Evolutionary conservation across 1,140 invertebrate species (phyloP).

Genomic region (Galleria mellonella): DNA sequence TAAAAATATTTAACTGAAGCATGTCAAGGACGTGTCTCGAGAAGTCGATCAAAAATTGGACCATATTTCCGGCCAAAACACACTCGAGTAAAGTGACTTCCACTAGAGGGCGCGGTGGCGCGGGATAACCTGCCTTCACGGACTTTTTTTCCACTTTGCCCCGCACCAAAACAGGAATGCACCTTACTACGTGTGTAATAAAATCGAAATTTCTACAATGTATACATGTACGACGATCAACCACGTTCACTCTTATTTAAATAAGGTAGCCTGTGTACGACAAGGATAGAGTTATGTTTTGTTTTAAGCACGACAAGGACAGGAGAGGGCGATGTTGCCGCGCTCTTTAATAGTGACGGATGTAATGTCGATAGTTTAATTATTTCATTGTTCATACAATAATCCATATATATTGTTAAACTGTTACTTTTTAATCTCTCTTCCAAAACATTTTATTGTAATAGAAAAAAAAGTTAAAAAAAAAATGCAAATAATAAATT

Average conservation of each 20-base stretch:
- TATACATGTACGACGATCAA: slow-evolving; percentile 17
- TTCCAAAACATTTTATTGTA: too few species aligned
- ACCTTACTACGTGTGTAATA: slow-evolving; percentile 24
- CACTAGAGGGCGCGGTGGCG: slow-evolving; percentile 32
- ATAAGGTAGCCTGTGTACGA: slow-evolving; percentile 63
- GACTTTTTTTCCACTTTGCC: slow-evolving; percentile 37
- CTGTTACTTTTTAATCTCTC: too few species aligned
- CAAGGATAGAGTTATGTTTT: slow-evolving; percentile 26
- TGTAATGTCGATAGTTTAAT: slow-evolving; percentile 12
- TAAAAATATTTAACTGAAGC: neutral
- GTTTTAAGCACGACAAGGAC: slow-evolving; percentile 34
- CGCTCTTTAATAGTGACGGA: slow-evolving; percentile 42
- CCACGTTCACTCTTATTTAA: slow-evolving; percentile 65
- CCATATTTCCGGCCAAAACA: slow-evolving; percentile 51
- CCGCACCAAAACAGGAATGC: slow-evolving; percentile 1
- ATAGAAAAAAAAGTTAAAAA: too few species aligned
- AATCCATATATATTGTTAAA: too few species aligned
- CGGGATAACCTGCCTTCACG: slow-evolving; percentile 47
- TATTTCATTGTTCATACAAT: too few species aligned
- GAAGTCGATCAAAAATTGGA: slow-evolving; percentile 25
- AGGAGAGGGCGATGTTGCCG: slow-evolving; percentile 47
- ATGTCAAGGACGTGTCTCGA: slow-evolving; percentile 17
- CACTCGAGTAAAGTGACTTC: slow-evolving; percentile 47
- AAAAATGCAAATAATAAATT: too few species aligned
- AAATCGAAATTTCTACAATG: slow-evolving; percentile 26